Evolutionary conservation across 2,888 invertebrate species (phyloP).

Genomic region (Andrena praecox): DNA sequence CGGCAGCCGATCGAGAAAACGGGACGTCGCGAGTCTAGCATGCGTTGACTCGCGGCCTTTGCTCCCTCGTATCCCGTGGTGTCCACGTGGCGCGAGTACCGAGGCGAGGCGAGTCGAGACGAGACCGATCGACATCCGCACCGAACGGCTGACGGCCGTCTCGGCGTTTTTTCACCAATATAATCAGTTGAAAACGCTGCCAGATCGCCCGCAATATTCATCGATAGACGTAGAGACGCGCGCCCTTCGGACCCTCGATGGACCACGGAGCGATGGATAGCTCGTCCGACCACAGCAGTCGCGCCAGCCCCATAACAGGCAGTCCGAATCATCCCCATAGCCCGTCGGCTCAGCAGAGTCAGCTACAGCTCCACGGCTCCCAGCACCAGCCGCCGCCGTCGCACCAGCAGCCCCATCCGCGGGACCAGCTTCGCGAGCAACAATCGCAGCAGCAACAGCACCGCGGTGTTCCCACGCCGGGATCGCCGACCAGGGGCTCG

Average conservation of each 20-base stretch:
- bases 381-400: constrained; percentile 79
- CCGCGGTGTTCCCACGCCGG: constrained; percentile 85
- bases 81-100: constrained; percentile 80
- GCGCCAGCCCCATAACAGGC: constrained; percentile 83
- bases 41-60: constrained; percentile 34
- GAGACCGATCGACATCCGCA: constrained; percentile 53
- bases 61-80: constrained; percentile 67
- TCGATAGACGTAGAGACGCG: constrained; percentile 27
- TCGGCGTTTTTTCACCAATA: background rate
- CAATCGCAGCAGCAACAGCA: constrained; percentile 79
- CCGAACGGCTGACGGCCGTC: constrained; percentile 80
- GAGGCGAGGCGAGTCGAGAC: constrained; percentile 78
- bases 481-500: constrained; percentile 85
- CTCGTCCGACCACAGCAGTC: constrained; percentile 85
- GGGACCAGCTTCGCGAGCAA: constrained; percentile 80
- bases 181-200: background rate
- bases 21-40: constrained; percentile 10
- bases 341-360: constrained; percentile 77
- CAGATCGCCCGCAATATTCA: constrained; percentile 13
- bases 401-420: constrained; percentile 77
- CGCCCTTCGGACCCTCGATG: constrained; percentile 70
- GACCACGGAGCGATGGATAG: constrained; percentile 84
- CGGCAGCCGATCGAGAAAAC: constrained; percentile 35
- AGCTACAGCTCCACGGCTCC: constrained; percentile 75
- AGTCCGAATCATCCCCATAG: constrained; percentile 83